phyloP scores from a whole-genome alignment of 2,888 invertebrate genomes.

The Aleiodes testaceus region DNA sequence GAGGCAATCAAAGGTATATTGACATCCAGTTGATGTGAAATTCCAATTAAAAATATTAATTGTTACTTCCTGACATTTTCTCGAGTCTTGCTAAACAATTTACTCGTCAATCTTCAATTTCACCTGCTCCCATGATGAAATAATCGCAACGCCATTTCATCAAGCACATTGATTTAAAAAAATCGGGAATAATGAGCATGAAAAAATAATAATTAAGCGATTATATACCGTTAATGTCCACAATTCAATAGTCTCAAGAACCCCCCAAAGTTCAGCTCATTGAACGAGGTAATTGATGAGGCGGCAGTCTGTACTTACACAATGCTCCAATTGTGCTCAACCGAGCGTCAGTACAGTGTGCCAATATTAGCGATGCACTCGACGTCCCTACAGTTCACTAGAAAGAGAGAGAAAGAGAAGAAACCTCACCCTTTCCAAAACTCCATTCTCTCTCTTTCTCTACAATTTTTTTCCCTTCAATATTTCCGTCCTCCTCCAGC shows the following conservation, averaged over 20 bases:
- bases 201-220: conserved; percentile 12
- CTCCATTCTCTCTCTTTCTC: conserved; percentile 11
- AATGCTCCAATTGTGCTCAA: conserved; percentile 68
- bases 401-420: neutral
- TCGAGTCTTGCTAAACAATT: no score
- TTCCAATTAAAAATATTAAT: no score
- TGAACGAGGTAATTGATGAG: conserved; percentile 68
- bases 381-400: conserved; percentile 64
- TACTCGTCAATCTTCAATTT: no score
- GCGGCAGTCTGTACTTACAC: conserved; percentile 68
- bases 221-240: conserved; percentile 35
- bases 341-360: conserved; percentile 60
- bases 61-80: no score
- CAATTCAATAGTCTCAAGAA: conserved; percentile 37
- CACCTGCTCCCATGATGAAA: no score
- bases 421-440: conserved; percentile 10
- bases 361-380: conserved; percentile 70
- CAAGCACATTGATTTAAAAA: neutral
- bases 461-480: neutral
- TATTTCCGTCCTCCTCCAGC: neutral
- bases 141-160: no score
- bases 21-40: no score
- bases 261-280: conserved; percentile 59
- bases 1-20: no score
- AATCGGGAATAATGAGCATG: neutral